Evolutionary conservation across 2,888 invertebrate genomes (phyloP), one percentile per base, ranked within the genome.

Genomic region (Dinocampus coccinellae): DNA sequence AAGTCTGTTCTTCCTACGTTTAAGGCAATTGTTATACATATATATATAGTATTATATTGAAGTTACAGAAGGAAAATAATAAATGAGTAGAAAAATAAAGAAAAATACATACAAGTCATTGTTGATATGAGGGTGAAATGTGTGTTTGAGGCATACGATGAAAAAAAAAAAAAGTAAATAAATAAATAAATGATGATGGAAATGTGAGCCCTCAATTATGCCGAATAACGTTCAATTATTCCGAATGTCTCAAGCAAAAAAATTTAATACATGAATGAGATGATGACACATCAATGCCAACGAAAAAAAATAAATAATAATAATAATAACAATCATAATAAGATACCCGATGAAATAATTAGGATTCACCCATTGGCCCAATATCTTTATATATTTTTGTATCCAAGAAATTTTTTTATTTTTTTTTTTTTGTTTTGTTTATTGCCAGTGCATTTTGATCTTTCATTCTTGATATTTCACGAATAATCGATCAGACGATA

Each of bases 141-240:
- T n/a, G 34, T 20, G 53, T 52, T 52, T 26, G 6, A 16, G 20
- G n/a, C n/a, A 20, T 16, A 4, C 16, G 6, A 47, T 47, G 47
- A 53, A 67, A 69, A 39, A 65, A n/a, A n/a, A n/a, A n/a, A n/a
- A n/a, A n/a, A n/a, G n/a, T n/a, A n/a, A n/a, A n/a, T n/a, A n/a
- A n/a, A n/a, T n/a, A n/a, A n/a, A 69, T 42, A 68, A 73, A 69
- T 69, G 70, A 64, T 60, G 64, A 63, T 70, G 53, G 69, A 74
- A 77, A 69, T 53, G 66, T 71, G 70, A 75, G 71, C 55, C 67
- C 72, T 77, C 77, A 76, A 77, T 77, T 76, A 76, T 76, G 76
- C 71, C 70, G 76, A 76, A 77, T 76, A 75, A 73, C 72, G 58
- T 63, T 74, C 73, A 65, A 61, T 69, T 69, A 64, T 73, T 73